Evolutionary conservation across 2,888 invertebrate genomes (phyloP).

Genomic region (Pseudeuparius sepicola): DNA sequence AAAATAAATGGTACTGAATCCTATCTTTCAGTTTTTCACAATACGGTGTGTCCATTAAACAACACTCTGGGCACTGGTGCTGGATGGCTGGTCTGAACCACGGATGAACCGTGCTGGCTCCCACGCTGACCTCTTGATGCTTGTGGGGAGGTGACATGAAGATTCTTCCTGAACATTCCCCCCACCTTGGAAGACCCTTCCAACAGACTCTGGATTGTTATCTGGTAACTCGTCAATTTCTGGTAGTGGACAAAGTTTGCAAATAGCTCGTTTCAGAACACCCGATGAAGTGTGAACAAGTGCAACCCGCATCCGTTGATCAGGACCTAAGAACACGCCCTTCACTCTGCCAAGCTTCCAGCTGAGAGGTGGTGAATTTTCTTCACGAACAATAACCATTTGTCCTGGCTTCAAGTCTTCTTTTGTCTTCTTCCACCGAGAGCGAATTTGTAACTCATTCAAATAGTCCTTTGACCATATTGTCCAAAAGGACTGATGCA

Average conservation of each 20-base stretch:
- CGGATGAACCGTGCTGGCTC: no score
- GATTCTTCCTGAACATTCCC: no score
- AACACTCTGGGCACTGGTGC: no score
- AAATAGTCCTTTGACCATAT: conserved; percentile 1
- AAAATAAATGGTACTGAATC: no score
- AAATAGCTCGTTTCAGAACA: not conserved
- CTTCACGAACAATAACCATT: not conserved
- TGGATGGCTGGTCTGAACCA: no score
- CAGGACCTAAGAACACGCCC: not conserved
- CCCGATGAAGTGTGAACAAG: not conserved
- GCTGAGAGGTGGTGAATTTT: conserved; percentile 1
- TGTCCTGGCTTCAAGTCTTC: not conserved
- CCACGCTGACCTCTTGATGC: no score
- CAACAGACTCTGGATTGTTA: no score
- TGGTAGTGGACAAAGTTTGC: not conserved
- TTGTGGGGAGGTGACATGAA: no score
- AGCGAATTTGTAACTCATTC: not conserved
- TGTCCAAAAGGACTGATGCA: not conserved
- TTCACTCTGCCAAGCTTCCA: not conserved
- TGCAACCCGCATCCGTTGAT: not conserved
- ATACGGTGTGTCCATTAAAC: no score
- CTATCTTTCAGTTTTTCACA: no score
- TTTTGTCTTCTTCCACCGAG: not conserved
- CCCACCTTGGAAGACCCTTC: no score
- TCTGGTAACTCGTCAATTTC: no score